Evolutionary conservation across 2,888 invertebrate genomes (phyloP).

Genomic region (Drosophila merina): DNA sequence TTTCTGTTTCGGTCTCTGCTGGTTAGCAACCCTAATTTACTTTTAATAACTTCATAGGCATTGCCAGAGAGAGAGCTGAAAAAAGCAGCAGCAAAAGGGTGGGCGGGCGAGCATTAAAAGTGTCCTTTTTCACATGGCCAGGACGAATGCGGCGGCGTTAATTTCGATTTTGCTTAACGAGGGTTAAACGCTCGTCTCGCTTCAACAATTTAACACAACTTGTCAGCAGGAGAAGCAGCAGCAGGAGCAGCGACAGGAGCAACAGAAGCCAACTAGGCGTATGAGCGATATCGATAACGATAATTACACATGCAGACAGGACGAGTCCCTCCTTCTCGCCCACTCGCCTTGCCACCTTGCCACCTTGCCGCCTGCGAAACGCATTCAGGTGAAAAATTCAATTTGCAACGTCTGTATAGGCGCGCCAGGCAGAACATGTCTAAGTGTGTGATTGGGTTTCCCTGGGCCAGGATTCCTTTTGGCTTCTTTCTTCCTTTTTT

Average conservation of each 20-base stretch:
- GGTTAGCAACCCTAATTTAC: constrained; percentile 81
- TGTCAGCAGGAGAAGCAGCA: constrained; percentile 32
- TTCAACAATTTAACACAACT: constrained; percentile 42
- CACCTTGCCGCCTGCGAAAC: constrained; percentile 8
- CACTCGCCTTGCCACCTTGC: background rate
- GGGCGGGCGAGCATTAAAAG: constrained; percentile 65
- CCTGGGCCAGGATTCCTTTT: background rate
- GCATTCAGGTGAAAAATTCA: constrained; percentile 74
- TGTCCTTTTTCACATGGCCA: constrained; percentile 65
- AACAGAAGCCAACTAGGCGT: constrained; percentile 58
- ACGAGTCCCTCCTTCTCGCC: background rate
- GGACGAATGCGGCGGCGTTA: constrained; percentile 70
- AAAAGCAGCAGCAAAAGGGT: background rate
- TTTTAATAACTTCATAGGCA: constrained; percentile 82
- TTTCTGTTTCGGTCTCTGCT: constrained; percentile 67
- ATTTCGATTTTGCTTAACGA: constrained; percentile 75
- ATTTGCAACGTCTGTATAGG: constrained; percentile 54
- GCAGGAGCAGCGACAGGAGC: constrained; percentile 19
- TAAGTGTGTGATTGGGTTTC: constrained; percentile 44
- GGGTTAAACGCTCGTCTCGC: constrained; percentile 62
- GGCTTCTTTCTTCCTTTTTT: background rate
- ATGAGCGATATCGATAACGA: constrained; percentile 77
- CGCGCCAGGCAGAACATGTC: constrained; percentile 45
- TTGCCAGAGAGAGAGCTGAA: constrained; percentile 23
- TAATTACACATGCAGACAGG: constrained; percentile 69